Conservation (phyloP, 2,888 invertebrate genomes). For the Nasonia oneida region DNA sequence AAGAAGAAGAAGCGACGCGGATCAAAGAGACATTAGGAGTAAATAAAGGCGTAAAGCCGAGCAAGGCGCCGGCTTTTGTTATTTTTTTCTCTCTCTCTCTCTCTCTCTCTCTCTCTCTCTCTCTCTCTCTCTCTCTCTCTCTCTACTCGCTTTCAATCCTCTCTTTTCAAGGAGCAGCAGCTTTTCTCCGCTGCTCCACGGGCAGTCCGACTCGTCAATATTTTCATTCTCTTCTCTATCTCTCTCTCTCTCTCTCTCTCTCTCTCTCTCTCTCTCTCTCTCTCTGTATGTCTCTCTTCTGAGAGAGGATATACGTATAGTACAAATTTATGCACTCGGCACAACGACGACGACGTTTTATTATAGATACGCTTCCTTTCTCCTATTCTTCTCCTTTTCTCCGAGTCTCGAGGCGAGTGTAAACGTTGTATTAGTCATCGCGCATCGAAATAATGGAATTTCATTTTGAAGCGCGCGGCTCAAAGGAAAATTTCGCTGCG, state of each 20-base stretch:
- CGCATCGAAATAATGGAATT: slow-evolving; percentile 52
- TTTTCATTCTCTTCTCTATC: slow-evolving; percentile 43
- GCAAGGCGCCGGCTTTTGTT: not conserved
- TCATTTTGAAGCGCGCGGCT: slow-evolving; percentile 27
- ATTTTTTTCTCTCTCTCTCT: not conserved
- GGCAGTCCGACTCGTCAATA: slow-evolving; percentile 55
- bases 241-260: not conserved
- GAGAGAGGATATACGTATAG: not conserved
- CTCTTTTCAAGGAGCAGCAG: slow-evolving; percentile 24
- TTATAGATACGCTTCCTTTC: slow-evolving; percentile 17
- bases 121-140: not conserved
- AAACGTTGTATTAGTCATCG: slow-evolving; percentile 38
- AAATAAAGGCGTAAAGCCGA: slow-evolving; percentile 63
- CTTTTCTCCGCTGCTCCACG: slow-evolving; percentile 41
- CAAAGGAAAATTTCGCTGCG: slow-evolving; percentile 1
- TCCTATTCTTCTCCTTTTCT: slow-evolving; percentile 5
- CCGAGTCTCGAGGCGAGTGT: not conserved
- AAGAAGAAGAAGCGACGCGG: slow-evolving; percentile 42
- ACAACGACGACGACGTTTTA: slow-evolving; percentile 41
- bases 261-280: not conserved
- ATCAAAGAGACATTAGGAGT: slow-evolving; percentile 62
- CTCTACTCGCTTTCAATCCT: slow-evolving; percentile 26
- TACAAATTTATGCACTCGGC: slow-evolving; percentile 58
- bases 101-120: too few relatives aligned
- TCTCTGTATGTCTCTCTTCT: not conserved